Evolutionary conservation across 2,888 invertebrate genomes (phyloP).

Genomic region (Drosophila dives): DNA sequence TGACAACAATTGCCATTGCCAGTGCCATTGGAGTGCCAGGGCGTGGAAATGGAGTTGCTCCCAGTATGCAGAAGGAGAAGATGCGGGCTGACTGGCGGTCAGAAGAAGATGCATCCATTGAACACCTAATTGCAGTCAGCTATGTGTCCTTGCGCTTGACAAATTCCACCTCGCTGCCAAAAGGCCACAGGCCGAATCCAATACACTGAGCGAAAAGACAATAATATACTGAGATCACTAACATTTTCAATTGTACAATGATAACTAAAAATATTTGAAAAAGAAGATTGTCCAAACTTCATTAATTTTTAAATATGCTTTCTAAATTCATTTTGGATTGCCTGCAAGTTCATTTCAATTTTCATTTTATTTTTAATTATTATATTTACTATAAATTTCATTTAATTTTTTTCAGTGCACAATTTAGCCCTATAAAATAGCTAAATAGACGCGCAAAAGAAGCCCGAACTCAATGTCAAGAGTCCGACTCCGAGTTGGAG

Average conservation of each 20-base stretch:
- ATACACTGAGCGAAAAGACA: constrained; percentile 13
- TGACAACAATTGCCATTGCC: constrained; percentile 75
- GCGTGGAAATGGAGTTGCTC: constrained; percentile 18
- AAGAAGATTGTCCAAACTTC: background rate
- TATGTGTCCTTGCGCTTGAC: constrained; percentile 79
- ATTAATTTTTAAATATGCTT: background rate
- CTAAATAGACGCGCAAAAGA: constrained; percentile 50
- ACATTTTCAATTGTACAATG: background rate
- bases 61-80: constrained; percentile 13
- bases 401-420: constrained; percentile 13
- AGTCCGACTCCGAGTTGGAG: background rate
- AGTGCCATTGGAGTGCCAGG: constrained; percentile 35
- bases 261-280: background rate
- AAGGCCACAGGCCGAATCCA: constrained; percentile 35
- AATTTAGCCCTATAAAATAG: constrained; percentile 50
- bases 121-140: constrained; percentile 67
- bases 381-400: background rate
- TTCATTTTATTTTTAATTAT: no score
- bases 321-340: background rate
- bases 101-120: constrained; percentile 21
- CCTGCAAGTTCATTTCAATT: background rate
- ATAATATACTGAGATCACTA: background rate
- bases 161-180: constrained; percentile 63
- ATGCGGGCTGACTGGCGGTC: background rate
- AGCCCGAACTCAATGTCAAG: constrained; percentile 21